Conservation (phyloP, 2,797 vertebrate species). For the Lycodopsis pacificus region DNA sequence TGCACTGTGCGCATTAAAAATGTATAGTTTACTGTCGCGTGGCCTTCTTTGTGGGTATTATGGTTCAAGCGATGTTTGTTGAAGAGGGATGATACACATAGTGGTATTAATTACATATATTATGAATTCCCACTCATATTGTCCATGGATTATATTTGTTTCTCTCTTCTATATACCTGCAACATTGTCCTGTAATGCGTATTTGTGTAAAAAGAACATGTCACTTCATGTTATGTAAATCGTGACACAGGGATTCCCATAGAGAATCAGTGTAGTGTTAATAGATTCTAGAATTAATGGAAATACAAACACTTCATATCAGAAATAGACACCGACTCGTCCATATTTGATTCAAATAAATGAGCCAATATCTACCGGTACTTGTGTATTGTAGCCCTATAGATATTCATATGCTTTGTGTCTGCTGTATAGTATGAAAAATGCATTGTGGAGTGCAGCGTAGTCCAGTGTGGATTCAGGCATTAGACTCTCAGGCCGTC, state of each 20-base stretch:
- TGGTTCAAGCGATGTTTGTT: slow-evolving; percentile 18
- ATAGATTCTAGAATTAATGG: neutral
- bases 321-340: slow-evolving; percentile 4
- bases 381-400: neutral
- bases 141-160: rapidly evolving
- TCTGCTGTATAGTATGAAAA: slow-evolving; percentile 27
- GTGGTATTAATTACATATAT: neutral
- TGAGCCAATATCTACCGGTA: neutral
- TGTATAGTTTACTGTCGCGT: slow-evolving; percentile 24
- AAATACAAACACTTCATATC: neutral
- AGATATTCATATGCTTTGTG: slow-evolving; percentile 22
- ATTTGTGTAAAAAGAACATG: slow-evolving; percentile 1
- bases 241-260: neutral
- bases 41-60: neutral
- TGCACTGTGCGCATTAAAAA: slow-evolving; percentile 33
- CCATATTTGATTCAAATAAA: slow-evolving; percentile 8
- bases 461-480: slow-evolving; percentile 44
- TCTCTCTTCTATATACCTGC: neutral
- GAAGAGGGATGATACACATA: slow-evolving; percentile 3
- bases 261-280: neutral
- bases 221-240: neutral
- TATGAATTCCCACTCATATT: neutral
- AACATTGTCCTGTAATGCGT: neutral
- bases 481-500: slow-evolving; percentile 59
- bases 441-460: slow-evolving; percentile 11